phyloP scores from a whole-genome alignment of 2,888 invertebrate species.

The Agriotes lineatus region DNA sequence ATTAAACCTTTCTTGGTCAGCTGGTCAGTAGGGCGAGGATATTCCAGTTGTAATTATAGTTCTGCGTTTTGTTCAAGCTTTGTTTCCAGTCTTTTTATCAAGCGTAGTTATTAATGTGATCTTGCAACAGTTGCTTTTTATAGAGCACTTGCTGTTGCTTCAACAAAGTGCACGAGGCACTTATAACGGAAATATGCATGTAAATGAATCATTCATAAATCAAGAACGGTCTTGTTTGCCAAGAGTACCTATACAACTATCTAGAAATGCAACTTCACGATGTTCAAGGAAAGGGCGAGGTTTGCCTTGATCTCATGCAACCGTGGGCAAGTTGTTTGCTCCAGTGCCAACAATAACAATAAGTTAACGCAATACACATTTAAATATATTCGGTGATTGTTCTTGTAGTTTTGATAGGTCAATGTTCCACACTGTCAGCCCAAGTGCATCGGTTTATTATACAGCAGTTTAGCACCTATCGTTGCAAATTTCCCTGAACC shows the following conservation, averaged over 20 bases:
- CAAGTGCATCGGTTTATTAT: neutral
- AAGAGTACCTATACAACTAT: neutral
- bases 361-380: neutral
- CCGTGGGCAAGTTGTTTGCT: neutral
- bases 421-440: neutral
- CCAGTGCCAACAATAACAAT: neutral
- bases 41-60: neutral
- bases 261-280: constrained; percentile 24
- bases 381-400: neutral
- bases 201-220: constrained; percentile 5
- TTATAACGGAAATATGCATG: no score
- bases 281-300: constrained; percentile 36
- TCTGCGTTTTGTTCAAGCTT: neutral
- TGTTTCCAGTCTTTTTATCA: constrained; percentile 1
- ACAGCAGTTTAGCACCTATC: neutral
- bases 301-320: constrained; percentile 33
- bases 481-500: constrained; percentile 1
- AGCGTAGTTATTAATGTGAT: neutral
- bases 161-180: no score
- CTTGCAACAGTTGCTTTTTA: constrained; percentile 4
- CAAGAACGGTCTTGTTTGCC: neutral
- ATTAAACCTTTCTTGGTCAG: neutral
- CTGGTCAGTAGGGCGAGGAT: constrained; percentile 11
- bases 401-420: neutral
- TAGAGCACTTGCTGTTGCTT: no score